Evolutionary conservation across 2,113 vertebrate species (phyloP).

Genomic region (Nerophis ophidion): DNA sequence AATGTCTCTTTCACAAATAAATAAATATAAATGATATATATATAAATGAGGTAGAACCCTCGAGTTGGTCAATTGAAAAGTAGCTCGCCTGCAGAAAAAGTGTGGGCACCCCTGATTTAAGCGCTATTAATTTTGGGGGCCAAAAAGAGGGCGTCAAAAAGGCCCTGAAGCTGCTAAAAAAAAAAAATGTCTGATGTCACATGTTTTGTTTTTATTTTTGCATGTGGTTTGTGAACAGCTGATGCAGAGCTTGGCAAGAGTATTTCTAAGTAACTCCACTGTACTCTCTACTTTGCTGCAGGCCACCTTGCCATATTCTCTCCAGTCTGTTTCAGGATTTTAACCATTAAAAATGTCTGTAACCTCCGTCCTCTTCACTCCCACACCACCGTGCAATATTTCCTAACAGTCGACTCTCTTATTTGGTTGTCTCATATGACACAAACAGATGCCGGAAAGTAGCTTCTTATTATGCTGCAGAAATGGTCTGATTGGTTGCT

Average conservation of each 20-base stretch:
- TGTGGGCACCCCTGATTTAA: no score
- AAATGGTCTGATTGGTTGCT: constrained; percentile 2
- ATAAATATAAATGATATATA: no score
- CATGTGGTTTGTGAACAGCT: background rate
- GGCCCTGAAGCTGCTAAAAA: background rate
- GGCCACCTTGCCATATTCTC: background rate
- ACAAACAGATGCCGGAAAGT: constrained; percentile 5
- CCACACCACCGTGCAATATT: constrained; percentile 1
- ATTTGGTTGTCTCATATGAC: constrained; percentile 45
- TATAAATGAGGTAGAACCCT: no score
- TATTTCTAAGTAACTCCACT: background rate
- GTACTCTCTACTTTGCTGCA: background rate
- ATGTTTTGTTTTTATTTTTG: background rate
- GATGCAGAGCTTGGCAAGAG: background rate
- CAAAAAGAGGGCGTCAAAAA: background rate
- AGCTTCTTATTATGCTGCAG: background rate
- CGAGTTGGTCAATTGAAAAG: no score
- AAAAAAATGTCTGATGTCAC: background rate
- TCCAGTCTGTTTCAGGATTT: background rate
- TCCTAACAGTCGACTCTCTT: constrained; percentile 7
- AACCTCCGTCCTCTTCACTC: background rate
- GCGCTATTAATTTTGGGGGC: background rate
- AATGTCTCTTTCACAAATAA: no score
- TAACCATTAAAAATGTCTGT: background rate
- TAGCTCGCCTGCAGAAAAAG: no score